Evolutionary conservation across 2,888 invertebrate species (phyloP).

Genomic region (Criorhina ranunculi): DNA sequence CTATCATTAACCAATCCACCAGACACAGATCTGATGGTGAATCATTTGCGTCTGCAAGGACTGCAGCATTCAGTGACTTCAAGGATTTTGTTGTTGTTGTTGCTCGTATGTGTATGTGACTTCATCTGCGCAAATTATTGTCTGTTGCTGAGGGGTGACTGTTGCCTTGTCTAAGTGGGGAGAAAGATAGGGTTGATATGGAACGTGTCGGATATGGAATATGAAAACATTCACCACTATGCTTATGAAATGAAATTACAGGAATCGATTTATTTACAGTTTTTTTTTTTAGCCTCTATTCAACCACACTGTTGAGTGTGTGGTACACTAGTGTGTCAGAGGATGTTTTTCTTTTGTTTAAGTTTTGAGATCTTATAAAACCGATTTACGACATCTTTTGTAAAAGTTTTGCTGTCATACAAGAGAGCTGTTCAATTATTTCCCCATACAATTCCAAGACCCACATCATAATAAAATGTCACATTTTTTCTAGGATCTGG

Average conservation of each 20-base stretch:
- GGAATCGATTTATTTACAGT: constrained; percentile 40
- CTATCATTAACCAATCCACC: not conserved
- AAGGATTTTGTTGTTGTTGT: constrained; percentile 55
- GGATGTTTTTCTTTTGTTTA: not conserved
- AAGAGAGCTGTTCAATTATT: no score
- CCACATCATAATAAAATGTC: no score
- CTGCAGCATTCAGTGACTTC: constrained; percentile 58
- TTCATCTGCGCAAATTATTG: constrained; percentile 71
- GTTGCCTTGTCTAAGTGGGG: constrained; percentile 6
- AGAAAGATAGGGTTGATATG: constrained; percentile 12
- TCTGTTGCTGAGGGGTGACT: constrained; percentile 64
- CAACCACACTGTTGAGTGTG: constrained; percentile 12
- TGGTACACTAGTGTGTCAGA: not conserved
- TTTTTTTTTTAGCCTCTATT: not conserved
- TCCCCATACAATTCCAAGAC: no score
- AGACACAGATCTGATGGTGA: constrained; percentile 59
- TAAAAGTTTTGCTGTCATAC: no score
- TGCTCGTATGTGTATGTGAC: constrained; percentile 36
- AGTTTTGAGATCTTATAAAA: no score
- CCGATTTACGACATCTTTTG: no score
- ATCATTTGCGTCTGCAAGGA: constrained; percentile 59
- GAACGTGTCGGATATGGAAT: constrained; percentile 37
- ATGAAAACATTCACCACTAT: constrained; percentile 38
- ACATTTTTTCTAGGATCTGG: no score
- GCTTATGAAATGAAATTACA: constrained; percentile 21